phyloP scores from a whole-genome alignment of 2,888 invertebrate genomes.

The Cyaniris semiargus region DNA sequence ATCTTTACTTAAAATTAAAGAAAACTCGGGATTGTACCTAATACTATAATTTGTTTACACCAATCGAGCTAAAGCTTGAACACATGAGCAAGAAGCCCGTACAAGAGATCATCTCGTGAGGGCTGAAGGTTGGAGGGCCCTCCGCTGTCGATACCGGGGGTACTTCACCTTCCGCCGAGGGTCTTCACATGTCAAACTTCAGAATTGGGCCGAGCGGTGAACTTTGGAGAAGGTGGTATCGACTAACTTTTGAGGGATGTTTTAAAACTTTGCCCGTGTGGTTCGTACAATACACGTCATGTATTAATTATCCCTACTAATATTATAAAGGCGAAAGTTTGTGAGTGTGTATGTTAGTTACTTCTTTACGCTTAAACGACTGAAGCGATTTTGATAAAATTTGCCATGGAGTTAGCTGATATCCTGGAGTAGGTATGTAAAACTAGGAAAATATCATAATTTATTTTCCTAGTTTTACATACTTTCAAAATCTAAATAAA shows the following conservation, averaged over 20 bases:
- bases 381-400: no score
- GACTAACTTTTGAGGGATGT: neutral
- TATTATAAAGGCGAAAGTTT: no score
- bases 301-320: neutral
- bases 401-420: no score
- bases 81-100: neutral
- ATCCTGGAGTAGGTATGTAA: no score
- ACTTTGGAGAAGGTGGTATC: neutral
- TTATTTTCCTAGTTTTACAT: no score
- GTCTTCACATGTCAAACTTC: constrained; percentile 11
- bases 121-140: neutral
- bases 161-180: constrained; percentile 21
- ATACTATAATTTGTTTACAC: neutral
- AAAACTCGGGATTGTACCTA: no score
- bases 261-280: neutral
- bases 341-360: no score
- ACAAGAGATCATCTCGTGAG: neutral
- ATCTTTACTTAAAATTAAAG: no score
- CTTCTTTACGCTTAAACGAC: no score
- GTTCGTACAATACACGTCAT: neutral
- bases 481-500: no score
- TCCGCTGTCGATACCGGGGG: constrained; percentile 4
- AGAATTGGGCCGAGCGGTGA: neutral
- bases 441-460: no score
- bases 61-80: neutral